These are phyloP conservation scores for Tenthredo amoena DNA, from an alignment of 2,888 invertebrate species.

Conservation along the genomic window DNA sequence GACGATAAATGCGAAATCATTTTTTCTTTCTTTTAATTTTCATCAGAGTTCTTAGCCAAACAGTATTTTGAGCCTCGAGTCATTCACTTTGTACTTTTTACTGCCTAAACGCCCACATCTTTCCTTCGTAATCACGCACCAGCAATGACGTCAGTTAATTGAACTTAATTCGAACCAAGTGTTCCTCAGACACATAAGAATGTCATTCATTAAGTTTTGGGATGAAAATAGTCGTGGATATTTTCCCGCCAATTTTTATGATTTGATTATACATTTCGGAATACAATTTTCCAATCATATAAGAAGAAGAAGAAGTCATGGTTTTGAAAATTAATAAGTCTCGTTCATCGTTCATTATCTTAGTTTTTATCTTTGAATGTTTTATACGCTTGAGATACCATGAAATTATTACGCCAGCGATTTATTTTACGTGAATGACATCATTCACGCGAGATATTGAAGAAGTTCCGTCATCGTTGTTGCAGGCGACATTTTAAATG, in stretches of 20 bases:
- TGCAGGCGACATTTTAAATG: conserved; percentile 1
- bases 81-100: conserved; percentile 71
- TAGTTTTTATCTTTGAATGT: background rate
- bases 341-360: background rate
- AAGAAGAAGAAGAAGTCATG: background rate
- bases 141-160: conserved; percentile 62
- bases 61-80: conserved; percentile 59
- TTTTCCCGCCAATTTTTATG: background rate
- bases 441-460: conserved; percentile 13
- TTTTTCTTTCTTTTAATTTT: background rate
- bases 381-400: background rate
- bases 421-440: conserved; percentile 46
- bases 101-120: conserved; percentile 42
- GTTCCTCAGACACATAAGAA: conserved; percentile 67
- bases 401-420: conserved; percentile 40
- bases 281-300: background rate
- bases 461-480: conserved; percentile 26
- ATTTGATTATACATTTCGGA: background rate
- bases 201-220: conserved; percentile 63
- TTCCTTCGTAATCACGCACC: conserved; percentile 33
- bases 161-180: conserved; percentile 72
- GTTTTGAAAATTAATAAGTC: background rate
- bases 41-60: background rate
- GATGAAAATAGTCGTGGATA: background rate
- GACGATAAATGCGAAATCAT: background rate